Evolutionary conservation across 2,113 vertebrate genomes (phyloP).

Genomic region (Cathartes aura): DNA sequence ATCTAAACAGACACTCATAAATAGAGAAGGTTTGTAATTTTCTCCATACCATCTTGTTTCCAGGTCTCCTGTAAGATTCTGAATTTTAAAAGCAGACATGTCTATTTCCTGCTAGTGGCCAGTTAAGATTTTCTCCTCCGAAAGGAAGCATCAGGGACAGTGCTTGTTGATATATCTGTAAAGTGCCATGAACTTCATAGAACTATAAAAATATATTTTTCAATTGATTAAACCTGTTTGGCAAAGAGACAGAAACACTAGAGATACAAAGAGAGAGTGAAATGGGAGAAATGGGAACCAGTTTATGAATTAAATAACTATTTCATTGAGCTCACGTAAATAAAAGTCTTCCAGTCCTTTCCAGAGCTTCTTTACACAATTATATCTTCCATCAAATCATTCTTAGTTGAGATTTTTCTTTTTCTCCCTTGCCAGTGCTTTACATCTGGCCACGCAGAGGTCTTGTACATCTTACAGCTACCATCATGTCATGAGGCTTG

Average conservation of each 20-base stretch:
- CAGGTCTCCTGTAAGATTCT: background rate
- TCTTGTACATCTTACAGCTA: background rate
- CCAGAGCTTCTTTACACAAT: background rate
- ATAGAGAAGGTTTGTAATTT: background rate
- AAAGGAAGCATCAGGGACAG: background rate
- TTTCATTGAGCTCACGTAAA: background rate
- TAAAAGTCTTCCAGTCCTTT: background rate
- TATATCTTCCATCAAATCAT: background rate
- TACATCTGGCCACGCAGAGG: background rate
- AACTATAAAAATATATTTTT: background rate
- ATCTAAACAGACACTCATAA: background rate
- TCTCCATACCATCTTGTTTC: background rate
- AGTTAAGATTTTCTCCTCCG: background rate
- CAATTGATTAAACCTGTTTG: background rate
- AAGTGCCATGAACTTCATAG: background rate
- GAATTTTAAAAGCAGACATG: background rate
- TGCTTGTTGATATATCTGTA: background rate
- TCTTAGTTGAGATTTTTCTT: background rate
- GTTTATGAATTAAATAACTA: background rate
- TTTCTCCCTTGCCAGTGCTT: background rate
- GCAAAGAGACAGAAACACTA: background rate
- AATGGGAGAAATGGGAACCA: background rate
- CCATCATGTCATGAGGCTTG: background rate
- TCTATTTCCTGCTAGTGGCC: background rate
- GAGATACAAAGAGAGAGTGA: background rate